Conservation (phyloP, 35 echinoderm and acorn worm species). For the Patiria miniata region DNA sequence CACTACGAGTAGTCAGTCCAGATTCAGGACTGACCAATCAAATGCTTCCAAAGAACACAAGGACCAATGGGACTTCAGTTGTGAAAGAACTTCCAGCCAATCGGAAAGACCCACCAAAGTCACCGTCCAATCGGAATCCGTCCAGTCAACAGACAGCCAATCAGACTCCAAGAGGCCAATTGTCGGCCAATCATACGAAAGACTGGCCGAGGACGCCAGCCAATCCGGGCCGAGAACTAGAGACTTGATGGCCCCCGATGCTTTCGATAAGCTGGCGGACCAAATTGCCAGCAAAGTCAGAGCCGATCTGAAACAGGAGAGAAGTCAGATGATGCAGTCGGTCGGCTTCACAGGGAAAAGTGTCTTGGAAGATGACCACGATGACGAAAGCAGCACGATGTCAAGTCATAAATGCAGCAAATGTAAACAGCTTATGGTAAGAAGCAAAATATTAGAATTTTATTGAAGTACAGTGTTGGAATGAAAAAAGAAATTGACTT, state of each 20-base stretch:
- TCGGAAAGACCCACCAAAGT: not conserved
- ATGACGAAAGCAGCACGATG: not conserved
- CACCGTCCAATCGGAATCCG: not conserved
- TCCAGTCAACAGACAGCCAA: not conserved
- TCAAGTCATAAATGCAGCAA: slow-evolving; percentile 68
- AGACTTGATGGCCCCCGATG: slow-evolving; percentile 44
- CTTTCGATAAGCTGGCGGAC: slow-evolving; percentile 67
- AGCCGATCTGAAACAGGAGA: slow-evolving; percentile 52
- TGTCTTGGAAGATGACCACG: slow-evolving; percentile 41
- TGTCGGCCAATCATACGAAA: not conserved
- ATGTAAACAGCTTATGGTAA: slow-evolving; percentile 94
- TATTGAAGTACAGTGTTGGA: not conserved
- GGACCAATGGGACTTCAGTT: not conserved
- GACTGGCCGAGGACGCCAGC: not conserved
- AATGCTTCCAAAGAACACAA: not conserved
- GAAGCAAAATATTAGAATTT: not conserved
- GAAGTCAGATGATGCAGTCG: slow-evolving; percentile 22
- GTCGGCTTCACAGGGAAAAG: slow-evolving; percentile 18
- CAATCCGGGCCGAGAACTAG: not conserved
- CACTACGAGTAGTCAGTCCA: not conserved
- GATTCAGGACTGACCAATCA: not conserved
- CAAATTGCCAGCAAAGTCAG: slow-evolving; percentile 64
- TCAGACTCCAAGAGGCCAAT: not conserved
- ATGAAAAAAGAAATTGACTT: too few relatives aligned
- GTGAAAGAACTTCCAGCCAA: not conserved